These are phyloP conservation scores for Motacilla tschutschensis DNA, from an alignment of 2,113 vertebrate genomes.

Conservation along the genomic window DNA sequence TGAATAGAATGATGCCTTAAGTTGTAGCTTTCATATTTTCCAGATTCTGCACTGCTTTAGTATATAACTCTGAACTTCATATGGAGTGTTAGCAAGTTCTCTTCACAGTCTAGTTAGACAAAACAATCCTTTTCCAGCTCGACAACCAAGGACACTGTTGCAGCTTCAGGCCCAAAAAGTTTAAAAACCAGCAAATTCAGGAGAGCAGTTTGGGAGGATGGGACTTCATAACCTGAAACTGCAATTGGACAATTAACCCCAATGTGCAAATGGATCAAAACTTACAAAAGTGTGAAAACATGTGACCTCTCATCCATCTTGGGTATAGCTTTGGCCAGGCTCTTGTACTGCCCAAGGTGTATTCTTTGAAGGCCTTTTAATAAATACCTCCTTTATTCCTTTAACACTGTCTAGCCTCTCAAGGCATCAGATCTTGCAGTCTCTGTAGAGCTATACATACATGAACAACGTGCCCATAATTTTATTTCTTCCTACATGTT, in stretches of 20 bases:
- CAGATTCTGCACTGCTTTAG: not conserved
- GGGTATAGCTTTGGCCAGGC: not conserved
- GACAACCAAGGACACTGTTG: not conserved
- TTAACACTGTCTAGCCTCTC: not conserved
- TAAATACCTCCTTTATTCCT: not conserved
- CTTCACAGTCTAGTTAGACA: not conserved
- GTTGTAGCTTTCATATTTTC: not conserved
- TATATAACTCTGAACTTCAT: not conserved
- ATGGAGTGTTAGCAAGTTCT: not conserved
- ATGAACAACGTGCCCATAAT: not conserved
- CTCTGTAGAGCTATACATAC: not conserved
- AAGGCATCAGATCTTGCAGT: not conserved
- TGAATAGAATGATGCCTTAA: not conserved
- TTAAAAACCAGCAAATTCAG: rapidly evolving
- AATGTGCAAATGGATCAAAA: not conserved
- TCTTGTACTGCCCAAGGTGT: not conserved
- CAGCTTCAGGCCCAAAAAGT: not conserved
- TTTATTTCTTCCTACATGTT: not conserved
- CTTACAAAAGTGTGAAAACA: not conserved
- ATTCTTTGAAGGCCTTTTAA: not conserved
- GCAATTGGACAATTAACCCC: not conserved
- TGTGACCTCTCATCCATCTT: rapidly evolving
- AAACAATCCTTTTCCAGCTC: not conserved
- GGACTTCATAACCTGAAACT: not conserved
- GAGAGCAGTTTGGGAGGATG: not conserved